Base-by-base conservation (phyloP, 2,888 invertebrate species). In the Eupithecia inturbata region DNA sequence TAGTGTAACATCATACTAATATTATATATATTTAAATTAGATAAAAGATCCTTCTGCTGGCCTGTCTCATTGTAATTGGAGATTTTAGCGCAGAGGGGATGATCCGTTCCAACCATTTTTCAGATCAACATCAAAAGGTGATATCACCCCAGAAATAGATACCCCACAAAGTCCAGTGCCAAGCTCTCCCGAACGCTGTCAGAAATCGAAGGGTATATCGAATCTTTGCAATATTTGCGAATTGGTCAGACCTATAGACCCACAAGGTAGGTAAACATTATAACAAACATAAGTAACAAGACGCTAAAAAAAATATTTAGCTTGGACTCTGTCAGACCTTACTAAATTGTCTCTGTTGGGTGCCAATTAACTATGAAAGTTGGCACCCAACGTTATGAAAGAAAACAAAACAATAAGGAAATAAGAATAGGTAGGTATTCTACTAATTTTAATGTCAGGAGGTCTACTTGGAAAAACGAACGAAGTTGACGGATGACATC, bases 221-320 rank as follows among this genome's bases (percentile, higher is more conserved):
- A 80, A 67, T 39, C 73, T 90, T 33, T 86, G 87, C 2, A 74
- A 82, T 1, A 84, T 89, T 70, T 92, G 88, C 78, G 88, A 92
- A 69, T 91, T 92, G 1, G 88, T 89, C 71, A 81, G 88, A 68
- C 91, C 95, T 0, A 91, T 96, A 71, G 96, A 96, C 88, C 96
- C 96, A 4, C 96, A 96, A 85, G 96, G 96, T 91, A 80, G 14
- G 57, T 26, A 57, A 10, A 57, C 26, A 57, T 26, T 57, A 22
- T 57, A 53, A 53, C 57, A 14, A 53, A 9, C 49, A n/a, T 53
- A 22, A 10, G 2, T 53, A n/a, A 53, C n/a, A 49, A 3, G 49
- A 49, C 49, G 10, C 49, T n/a, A n/a, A 49, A 19, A 49, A 45
- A 49, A 19, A 49, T 49, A 19, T n/a, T 49, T n/a, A 49, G 45